Base-by-base conservation (phyloP, 2,797 vertebrate genomes). In the Melanotaenia maccullochi region DNA sequence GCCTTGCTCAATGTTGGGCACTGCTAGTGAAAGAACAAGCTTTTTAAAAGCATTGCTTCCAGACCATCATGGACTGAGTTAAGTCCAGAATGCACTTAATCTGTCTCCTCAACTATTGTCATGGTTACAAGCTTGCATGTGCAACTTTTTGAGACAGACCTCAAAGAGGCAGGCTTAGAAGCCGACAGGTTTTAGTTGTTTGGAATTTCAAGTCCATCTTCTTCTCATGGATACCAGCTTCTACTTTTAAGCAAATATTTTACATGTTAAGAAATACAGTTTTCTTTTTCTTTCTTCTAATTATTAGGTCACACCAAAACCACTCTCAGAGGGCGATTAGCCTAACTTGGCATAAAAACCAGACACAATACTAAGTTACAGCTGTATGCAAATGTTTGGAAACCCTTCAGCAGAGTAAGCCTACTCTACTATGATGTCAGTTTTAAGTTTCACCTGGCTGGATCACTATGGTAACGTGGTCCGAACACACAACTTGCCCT, bases 351-450 rank as follows among this genome's bases (percentile, higher is more conserved):
- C 33, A 36, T 28, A 59, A 38, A 36, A 11, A 36, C 5, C 35
- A 20, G 12, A 49, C n/a, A 49, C 8, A 36, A 13, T 57, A 28
- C 25, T 13, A 54, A 47, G 55, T 58, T 58, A 42, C 65, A 67
- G 65, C 1, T 44, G 42, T 12, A 44, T 28, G 32, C 5, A 55
- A 55, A 40, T 55, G 11, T 55, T 30, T 38, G 36, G 47, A 49
- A 22, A n/a, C 47, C 47, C n/a, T 13, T n/a, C 18, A n/a, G 20
- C 8, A 22, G 20, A n/a, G n/a, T 22, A 49, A 2, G 20, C 20
- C 18, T 47, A 8, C 18, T 47, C 18, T 9, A 8, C 7, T 35
- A 36, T 36, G 35, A 9, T 12, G 13, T 47, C 44, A 8, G 7
- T 47, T 47, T 20, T 20, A 6, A 47, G 20, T 49, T 49, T 49